Evolutionary conservation across 2,888 invertebrate genomes (phyloP), one percentile per base, ranked within the genome.

Genomic region (Trichopoda pennipes): DNA sequence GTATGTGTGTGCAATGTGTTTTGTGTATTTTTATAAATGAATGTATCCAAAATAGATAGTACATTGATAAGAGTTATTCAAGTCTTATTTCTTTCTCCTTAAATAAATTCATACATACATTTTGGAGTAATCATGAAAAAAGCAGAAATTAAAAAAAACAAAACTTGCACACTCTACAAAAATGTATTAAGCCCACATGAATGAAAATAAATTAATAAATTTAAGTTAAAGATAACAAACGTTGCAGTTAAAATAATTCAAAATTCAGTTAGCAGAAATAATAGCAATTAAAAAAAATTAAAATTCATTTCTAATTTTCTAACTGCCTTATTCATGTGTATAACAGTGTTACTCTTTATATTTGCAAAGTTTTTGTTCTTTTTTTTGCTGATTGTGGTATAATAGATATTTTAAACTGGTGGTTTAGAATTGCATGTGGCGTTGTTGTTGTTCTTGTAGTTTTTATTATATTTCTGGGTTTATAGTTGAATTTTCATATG

Each of bases 41-140:
- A 89, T 89, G 89, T 89, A 87, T 88, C 89, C 89, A 88, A 88
- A 78, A 78, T 85, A 88, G 88, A 89, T 89, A 89, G 88, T 85
- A 86, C 84, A 85, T 85, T 89, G 89, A 89, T 89, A 89, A 89
- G 87, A 84, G 80, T 85, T 76, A 53, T 66, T 75, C 70, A 47
- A 80, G 60, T 58, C 9, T 49, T 47, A 72, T 58, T 64, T 21
- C 56, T 53, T 42, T 21, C 32, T 49, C 53, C 53, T 77, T 35
- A 55, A 69, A 68, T 61, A 38, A 55, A 70, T 49, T 55, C 68
- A 44, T 42, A 64, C 55, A 58, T 17, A 64, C 63, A 74, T 68
- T 77, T 76, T 56, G 63, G 44, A 70, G 61, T 66, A 75, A 47
- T 72, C 19, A 70, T 55, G 28, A 70, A 77, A 63, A 70, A 66